Base-by-base conservation (phyloP, 2,888 invertebrate species). In the Scaptomyza cyrtandrae region DNA sequence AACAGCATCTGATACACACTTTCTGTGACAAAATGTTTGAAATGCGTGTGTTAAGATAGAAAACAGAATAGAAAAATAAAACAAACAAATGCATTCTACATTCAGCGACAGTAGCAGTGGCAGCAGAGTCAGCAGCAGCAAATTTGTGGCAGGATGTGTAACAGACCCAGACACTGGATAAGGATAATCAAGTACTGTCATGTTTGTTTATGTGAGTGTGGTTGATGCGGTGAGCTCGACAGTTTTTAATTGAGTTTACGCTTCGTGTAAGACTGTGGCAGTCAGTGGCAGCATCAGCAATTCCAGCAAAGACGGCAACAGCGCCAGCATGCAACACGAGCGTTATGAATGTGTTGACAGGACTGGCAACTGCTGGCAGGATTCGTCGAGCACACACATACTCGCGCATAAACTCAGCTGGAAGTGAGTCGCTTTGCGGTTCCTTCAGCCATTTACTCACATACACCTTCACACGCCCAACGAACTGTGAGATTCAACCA, bases 231-330 rank as follows among this genome's bases (percentile, higher is more conserved):
- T 33, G 31, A 71, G 49, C 86, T 80, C 81, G 73, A 73, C 88
- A 75, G 77, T 84, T 86, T 88, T 86, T 86, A 86, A 86, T 86
- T 86, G 88, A 88, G 85, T 86, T 88, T 83, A 86, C 85, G 87
- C 87, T 80, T 70, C 65, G 81, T 68, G 71, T 72, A 71, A 63
- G 64, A 48, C 57, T 45, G 61, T 60, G 6, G 35, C 35, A 35
- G 35, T 11, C n/a, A 50, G 35, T 50, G 35, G 35, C 19, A 50
- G 19, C 19, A 19, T 7, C 9, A 11, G 31, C 13, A 10, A 7
- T 3, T 6, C n/a, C 6, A n/a, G 13, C 43, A 44, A 11, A 24
- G 6, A 6, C 19, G 13, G 19, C 35, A 43, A 45, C 57, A 55
- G 63, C 49, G 53, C 49, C 45, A 16, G 64, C 65, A 66, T 60